Base-by-base conservation (phyloP, 1,140 invertebrate species). In the Brachionus koreanus region DNA sequence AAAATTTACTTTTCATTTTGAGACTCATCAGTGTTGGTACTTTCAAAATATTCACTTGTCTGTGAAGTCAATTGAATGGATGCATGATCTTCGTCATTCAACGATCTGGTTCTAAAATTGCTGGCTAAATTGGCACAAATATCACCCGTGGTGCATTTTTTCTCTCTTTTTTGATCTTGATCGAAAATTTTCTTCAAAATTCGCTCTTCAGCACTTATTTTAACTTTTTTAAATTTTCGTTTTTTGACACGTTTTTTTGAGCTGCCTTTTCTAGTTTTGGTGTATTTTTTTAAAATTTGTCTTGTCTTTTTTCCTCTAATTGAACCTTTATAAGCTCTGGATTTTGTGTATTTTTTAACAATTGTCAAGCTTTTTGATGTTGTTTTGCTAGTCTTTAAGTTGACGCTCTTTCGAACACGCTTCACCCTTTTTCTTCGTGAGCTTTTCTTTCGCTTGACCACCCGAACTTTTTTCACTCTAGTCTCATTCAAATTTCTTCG, bases 141-240 rank as follows among this genome's bases (percentile, higher is more conserved):
- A 67, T 67, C 29, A 5, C 19, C 9, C 3, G 5, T 33, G 5
- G 35, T 35, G n/a, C 29, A 12, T 33, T 67, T 67, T n/a, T 43
- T 46, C 9, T 69, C 65, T 69, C 39, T 69, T 74, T 74, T 74
- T 5, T 74, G 39, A 25, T 74, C 16, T 0, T 74, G 9, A 3
- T 74, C 33, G 2, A 74, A 13, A 25, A 74, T 74, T 23, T 29
- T 42, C 46, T 74, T 74, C 23, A 74, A n/a, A 46, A 74, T 74
- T 7, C 69, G 79, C 25, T 74, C 37, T 46, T 46, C 43, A 1
- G 69, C 3, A 29, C 19, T 74, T 12, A 52, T 87, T 88, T 49
- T 92, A 90, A 57, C 87, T 90, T 10, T 90, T 89, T 9, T 91
- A 88, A 25, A 93, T 91, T 43, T 92, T 89, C 87, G 93, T 92